Evolutionary conservation across 53 echinoderm and acorn worm genomes (phyloP).

Genomic region (Holothuria scabra): DNA sequence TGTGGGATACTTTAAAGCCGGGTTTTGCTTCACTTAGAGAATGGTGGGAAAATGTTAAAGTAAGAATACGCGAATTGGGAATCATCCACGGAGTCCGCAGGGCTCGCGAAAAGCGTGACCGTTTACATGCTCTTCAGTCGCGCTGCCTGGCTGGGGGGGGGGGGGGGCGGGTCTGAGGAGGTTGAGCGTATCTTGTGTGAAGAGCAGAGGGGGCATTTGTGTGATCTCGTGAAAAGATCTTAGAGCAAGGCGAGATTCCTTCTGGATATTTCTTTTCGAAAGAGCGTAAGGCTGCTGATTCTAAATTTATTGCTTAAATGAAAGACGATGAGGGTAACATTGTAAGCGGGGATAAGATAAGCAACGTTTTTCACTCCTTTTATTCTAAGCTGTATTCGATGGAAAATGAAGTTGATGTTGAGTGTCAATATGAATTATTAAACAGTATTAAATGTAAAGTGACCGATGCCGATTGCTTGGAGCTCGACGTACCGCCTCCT

Average conservation of each 20-base stretch:
- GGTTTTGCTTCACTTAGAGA: constrained; percentile 1
- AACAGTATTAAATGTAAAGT: no score
- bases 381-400: not conserved
- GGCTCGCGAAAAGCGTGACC: no score
- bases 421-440: not conserved
- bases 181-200: not conserved
- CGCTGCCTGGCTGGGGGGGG: not conserved
- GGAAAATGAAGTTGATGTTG: not conserved
- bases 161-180: not conserved
- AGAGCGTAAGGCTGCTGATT: not conserved
- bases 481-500: no score
- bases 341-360: not conserved
- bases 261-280: not conserved
- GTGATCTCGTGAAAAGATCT: not conserved
- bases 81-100: not conserved
- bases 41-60: constrained; percentile 22
- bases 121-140: not conserved
- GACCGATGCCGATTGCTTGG: no score
- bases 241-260: not conserved
- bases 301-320: no score
- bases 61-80: not conserved
- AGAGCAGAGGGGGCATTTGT: not conserved
- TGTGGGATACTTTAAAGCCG: constrained; percentile 1
- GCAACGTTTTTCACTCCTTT: not conserved
- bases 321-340: not conserved